A percentile compares a stretch with the other conserved stretches of the same genome.
Conservation (phyloP, 1,140 invertebrate species). For the Marisa cornuarietis region DNA sequence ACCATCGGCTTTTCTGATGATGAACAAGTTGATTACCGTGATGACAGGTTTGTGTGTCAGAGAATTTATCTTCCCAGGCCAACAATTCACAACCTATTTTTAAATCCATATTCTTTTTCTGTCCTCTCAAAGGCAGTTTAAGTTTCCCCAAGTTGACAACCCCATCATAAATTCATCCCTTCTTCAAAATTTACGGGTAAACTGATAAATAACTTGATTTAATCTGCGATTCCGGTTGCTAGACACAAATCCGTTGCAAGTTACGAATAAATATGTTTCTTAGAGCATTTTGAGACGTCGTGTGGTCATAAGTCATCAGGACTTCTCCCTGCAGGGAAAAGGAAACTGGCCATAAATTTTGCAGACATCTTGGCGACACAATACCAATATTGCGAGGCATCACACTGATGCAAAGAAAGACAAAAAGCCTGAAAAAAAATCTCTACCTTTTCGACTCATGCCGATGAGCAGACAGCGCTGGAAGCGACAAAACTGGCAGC, state of each 20-base stretch:
- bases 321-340: too few species aligned
- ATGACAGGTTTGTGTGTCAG: background rate
- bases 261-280: too few species aligned
- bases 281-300: too few species aligned
- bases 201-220: too few species aligned
- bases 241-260: too few species aligned
- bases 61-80: background rate
- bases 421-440: background rate
- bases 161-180: too few species aligned
- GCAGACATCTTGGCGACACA: too few species aligned
- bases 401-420: background rate
- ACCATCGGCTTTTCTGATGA: conserved; percentile 54
- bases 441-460: conserved; percentile 72
- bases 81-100: background rate
- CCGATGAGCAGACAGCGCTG: conserved; percentile 98
- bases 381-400: too few species aligned
- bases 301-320: too few species aligned
- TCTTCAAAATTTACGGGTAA: too few species aligned
- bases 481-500: conserved; percentile 98
- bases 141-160: background rate
- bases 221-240: too few species aligned
- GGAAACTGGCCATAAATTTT: too few species aligned
- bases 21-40: background rate
- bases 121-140: background rate
- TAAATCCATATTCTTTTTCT: background rate